A percentile compares a stretch with the other conserved stretches of the same genome.
phyloP scores from a whole-genome alignment of 2,797 vertebrate species.

The Falco novaeseelandiae region DNA sequence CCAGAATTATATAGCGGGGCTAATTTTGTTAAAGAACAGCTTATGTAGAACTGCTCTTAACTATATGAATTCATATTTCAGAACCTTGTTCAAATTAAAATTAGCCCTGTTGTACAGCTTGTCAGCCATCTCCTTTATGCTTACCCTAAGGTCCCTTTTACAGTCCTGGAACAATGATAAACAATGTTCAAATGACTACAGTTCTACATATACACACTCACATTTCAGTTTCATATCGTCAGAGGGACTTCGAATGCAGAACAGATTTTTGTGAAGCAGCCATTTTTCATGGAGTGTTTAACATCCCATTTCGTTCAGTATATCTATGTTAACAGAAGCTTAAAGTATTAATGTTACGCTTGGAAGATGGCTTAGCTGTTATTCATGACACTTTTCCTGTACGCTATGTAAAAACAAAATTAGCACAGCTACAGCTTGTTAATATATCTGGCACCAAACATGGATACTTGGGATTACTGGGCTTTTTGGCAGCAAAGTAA shows the following conservation, averaged over 20 bases:
- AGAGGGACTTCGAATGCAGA: neutral
- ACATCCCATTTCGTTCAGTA: neutral
- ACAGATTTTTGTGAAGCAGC: neutral
- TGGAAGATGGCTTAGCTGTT: neutral
- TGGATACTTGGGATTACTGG: neutral
- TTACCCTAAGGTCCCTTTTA: neutral
- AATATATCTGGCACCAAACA: neutral
- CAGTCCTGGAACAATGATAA: neutral
- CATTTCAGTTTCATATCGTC: neutral
- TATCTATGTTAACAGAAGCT: neutral
- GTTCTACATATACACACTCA: neutral
- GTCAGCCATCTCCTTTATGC: neutral
- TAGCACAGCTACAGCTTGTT: neutral
- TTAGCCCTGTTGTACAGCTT: neutral
- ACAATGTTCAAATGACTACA: neutral
- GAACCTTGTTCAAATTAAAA: neutral
- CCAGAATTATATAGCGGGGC: neutral
- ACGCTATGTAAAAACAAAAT: neutral
- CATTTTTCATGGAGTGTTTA: neutral
- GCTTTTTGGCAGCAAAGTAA: neutral
- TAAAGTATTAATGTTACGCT: neutral
- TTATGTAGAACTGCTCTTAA: neutral
- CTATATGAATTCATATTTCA: neutral
- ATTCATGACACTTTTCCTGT: neutral
- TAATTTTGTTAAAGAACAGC: neutral